These are phyloP conservation scores for Scaptomyza montana DNA, from an alignment of 1,140 invertebrate species.

Conservation along the genomic window DNA sequence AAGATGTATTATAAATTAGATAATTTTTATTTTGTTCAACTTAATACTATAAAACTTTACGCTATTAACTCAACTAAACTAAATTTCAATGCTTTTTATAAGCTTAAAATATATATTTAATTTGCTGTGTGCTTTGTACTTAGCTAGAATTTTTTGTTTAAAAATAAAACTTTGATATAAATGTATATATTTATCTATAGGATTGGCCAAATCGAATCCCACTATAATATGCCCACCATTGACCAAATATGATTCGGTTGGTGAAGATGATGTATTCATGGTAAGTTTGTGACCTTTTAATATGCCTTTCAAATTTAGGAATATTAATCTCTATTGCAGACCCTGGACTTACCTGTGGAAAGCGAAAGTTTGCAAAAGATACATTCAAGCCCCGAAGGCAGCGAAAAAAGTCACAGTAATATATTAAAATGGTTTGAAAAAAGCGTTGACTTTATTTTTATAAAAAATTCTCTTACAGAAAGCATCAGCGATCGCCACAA, in stretches of 20 bases:
- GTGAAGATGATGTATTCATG: constrained; percentile 94
- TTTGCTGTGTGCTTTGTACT: constrained; percentile 50
- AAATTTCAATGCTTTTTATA: constrained; percentile 35
- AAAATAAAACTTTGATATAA: neutral
- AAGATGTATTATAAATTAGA: neutral
- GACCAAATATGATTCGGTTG: constrained; percentile 87
- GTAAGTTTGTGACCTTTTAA: constrained; percentile 84
- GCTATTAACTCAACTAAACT: constrained; percentile 6
- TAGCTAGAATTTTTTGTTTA: neutral
- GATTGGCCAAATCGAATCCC: constrained; percentile 83
- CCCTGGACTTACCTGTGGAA: constrained; percentile 91
- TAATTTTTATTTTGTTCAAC: neutral
- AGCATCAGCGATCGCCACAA: constrained; percentile 72
- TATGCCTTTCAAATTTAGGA: neutral
- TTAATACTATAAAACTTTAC: too few species aligned
- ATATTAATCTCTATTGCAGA: constrained; percentile 84
- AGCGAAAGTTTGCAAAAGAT: constrained; percentile 85
- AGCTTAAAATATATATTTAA: constrained; percentile 40
- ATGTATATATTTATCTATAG: constrained; percentile 29
- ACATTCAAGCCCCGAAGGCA: constrained; percentile 84
- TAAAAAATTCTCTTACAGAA: constrained; percentile 34
- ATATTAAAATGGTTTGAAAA: neutral
- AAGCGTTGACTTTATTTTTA: too few species aligned
- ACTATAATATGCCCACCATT: constrained; percentile 83
- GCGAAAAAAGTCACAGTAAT: constrained; percentile 84